Conservation (phyloP, 2,113 vertebrate species). For the Oryzias javanicus region DNA sequence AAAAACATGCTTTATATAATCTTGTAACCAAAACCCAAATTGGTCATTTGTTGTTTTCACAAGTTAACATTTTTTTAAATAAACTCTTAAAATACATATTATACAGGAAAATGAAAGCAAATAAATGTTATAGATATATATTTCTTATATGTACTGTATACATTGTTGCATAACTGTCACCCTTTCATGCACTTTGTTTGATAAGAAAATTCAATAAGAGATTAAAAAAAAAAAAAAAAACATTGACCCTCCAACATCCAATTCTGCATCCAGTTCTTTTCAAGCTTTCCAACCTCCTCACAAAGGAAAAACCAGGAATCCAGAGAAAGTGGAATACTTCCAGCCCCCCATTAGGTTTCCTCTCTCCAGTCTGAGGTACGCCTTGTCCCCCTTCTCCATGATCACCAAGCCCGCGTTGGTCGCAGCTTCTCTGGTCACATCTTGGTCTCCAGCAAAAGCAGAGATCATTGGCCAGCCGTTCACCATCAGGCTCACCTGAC, state of each 20-base stretch:
- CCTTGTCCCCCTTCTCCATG: conserved; percentile 86
- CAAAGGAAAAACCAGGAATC: conserved; percentile 87
- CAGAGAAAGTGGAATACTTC: conserved; percentile 90
- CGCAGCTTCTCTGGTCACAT: conserved; percentile 87
- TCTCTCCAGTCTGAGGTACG: conserved; percentile 84
- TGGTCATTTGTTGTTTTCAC: conserved; percentile 32
- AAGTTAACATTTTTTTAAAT: conserved; percentile 28
- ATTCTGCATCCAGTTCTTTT: background rate
- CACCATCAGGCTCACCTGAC: conserved; percentile 85
- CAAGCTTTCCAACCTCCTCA: conserved; percentile 47
- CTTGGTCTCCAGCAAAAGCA: conserved; percentile 87
- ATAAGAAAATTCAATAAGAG: conserved; percentile 18
- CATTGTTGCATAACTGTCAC: conserved; percentile 31
- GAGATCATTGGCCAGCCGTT: conserved; percentile 88
- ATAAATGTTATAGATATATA: conserved; percentile 12
- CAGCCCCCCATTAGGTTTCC: conserved; percentile 88
- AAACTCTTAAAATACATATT: conserved; percentile 28
- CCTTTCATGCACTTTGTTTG: conserved; percentile 28
- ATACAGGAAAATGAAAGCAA: conserved; percentile 33
- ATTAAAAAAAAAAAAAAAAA: too few species aligned
- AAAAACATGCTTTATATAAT: conserved; percentile 23
- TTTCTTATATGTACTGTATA: background rate
- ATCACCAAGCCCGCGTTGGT: conserved; percentile 86
- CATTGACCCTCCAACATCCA: conserved; percentile 1
- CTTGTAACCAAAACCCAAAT: conserved; percentile 55